Conservation (phyloP, 2,797 vertebrate genomes). For the Rhadinocentrus ornatus region DNA sequence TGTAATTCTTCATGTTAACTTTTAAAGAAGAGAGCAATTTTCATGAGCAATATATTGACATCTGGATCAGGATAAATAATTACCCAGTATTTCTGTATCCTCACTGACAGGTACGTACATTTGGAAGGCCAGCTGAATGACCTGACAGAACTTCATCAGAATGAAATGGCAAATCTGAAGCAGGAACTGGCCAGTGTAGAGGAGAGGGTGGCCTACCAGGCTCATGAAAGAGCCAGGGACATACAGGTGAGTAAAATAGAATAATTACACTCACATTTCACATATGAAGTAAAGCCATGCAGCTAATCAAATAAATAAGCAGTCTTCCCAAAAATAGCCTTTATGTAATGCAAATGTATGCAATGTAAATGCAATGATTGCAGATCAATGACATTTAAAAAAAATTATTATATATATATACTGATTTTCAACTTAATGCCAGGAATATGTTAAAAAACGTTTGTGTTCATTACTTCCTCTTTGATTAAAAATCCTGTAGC, state of each 20-base stretch:
- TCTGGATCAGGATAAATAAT: background rate
- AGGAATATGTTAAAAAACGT: too few species aligned
- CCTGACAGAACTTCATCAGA: conserved; percentile 93
- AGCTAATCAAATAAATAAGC: background rate
- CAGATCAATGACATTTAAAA: background rate
- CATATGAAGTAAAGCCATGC: background rate
- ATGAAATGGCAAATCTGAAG: conserved; percentile 94
- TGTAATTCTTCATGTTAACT: background rate
- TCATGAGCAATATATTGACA: background rate
- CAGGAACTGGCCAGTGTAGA: conserved; percentile 96
- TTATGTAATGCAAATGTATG: background rate
- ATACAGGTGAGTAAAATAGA: conserved; percentile 86
- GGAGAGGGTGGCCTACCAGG: conserved; percentile 95
- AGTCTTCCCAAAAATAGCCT: background rate
- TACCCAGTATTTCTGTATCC: background rate
- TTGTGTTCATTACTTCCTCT: too few species aligned
- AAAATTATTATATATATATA: too few species aligned
- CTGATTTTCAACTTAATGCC: too few species aligned
- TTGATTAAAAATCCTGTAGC: too few species aligned
- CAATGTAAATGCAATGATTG: background rate
- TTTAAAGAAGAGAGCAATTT: too few species aligned
- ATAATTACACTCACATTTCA: background rate
- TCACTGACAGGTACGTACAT: conserved; percentile 77
- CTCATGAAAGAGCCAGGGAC: conserved; percentile 93
- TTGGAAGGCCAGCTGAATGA: conserved; percentile 95